phyloP scores from a whole-genome alignment of 2,888 invertebrate species.

The Drosophila percnosoma region DNA sequence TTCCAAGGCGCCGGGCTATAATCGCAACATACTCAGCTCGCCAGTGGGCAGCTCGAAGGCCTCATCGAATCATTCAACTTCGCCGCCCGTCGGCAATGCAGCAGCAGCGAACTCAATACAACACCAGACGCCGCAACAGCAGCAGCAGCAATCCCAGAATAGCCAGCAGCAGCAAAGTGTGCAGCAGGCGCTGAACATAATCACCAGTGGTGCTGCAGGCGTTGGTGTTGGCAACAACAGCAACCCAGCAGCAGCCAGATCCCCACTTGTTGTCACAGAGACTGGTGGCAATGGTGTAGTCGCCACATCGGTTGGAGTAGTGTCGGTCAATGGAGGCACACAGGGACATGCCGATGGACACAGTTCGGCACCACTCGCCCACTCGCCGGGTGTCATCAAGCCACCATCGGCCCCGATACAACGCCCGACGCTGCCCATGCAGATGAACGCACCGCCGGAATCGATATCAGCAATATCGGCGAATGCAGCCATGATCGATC shows the following conservation, averaged over 20 bases:
- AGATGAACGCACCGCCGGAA: slow-evolving; percentile 56
- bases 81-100: slow-evolving; percentile 85
- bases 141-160: slow-evolving; percentile 16
- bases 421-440: slow-evolving; percentile 77
- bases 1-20: slow-evolving; percentile 95
- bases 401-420: slow-evolving; percentile 81
- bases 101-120: slow-evolving; percentile 31
- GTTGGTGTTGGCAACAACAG: slow-evolving; percentile 7
- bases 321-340: slow-evolving; percentile 54
- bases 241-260: slow-evolving; percentile 64
- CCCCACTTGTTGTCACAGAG: slow-evolving; percentile 67
- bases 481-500: slow-evolving; percentile 64
- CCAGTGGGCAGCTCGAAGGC: slow-evolving; percentile 90
- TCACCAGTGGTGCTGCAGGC: slow-evolving; percentile 57
- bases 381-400: slow-evolving; percentile 79
- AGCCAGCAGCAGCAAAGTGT: slow-evolving; percentile 57
- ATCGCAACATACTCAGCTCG: slow-evolving; percentile 90
- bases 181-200: slow-evolving; percentile 71
- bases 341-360: slow-evolving; percentile 43
- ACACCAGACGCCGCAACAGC: slow-evolving; percentile 38
- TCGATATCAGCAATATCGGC: slow-evolving; percentile 49
- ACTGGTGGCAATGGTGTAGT: slow-evolving; percentile 42
- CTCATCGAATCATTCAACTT: slow-evolving; percentile 86
- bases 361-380: slow-evolving; percentile 47
- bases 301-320: slow-evolving; percentile 22